Percentiles rank a stretch among this genome's conserved stretches.
Conservation (phyloP, 2,797 vertebrate genomes). For the Chrysocyon brachyurus region DNA sequence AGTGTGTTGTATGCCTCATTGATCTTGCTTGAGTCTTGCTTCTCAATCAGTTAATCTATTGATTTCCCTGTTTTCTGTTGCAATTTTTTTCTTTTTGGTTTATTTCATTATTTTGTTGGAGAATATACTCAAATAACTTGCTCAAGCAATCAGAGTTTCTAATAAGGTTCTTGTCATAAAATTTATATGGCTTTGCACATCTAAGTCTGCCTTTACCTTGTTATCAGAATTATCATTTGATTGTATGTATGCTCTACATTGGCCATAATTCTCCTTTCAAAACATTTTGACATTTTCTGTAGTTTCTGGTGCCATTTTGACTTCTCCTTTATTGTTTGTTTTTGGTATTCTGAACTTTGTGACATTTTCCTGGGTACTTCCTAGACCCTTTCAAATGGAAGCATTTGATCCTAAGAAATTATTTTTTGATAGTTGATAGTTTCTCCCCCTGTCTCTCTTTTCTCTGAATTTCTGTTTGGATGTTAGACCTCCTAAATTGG, state of each 20-base stretch:
- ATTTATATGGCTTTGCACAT: neutral
- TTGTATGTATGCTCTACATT: neutral
- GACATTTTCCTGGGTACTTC: neutral
- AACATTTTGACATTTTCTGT: neutral
- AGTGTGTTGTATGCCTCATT: neutral
- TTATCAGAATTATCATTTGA: neutral
- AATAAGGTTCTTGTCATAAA: neutral
- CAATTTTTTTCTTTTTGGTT: neutral
- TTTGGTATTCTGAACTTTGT: conserved; percentile 25
- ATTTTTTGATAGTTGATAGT: neutral
- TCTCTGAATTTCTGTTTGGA: neutral
- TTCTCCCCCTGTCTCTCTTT: neutral
- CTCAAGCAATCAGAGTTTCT: neutral
- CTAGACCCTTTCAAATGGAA: neutral
- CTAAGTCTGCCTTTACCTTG: neutral
- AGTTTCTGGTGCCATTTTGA: conserved; percentile 23
- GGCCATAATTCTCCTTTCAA: neutral
- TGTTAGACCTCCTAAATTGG: neutral
- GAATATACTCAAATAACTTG: neutral
- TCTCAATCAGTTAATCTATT: neutral
- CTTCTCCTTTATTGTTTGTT: neutral
- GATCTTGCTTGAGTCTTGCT: neutral
- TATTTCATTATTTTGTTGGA: neutral
- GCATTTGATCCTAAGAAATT: neutral
- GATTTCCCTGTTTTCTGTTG: neutral